Evolutionary conservation across 2,888 invertebrate genomes (phyloP).

Genomic region (Panopea generosa): DNA sequence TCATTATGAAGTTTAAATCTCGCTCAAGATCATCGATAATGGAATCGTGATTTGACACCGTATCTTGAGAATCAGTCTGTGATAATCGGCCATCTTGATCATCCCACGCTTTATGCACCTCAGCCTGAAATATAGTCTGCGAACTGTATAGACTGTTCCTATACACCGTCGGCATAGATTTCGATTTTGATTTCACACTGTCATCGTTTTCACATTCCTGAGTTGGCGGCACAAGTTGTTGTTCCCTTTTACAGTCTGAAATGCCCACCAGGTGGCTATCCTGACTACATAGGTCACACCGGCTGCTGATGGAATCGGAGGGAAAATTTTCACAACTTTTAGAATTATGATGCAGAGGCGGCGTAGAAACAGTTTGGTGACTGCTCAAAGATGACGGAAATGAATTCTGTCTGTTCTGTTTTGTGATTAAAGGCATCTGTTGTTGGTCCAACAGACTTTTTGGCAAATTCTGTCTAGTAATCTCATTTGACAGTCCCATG

Average conservation of each 20-base stretch:
- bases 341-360: conserved; percentile 61
- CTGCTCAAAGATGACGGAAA: conserved; percentile 77
- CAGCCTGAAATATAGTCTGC: conserved; percentile 78
- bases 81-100: conserved; percentile 56
- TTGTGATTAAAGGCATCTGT: conserved; percentile 27
- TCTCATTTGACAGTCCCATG: conserved; percentile 35
- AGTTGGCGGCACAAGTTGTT: conserved; percentile 33
- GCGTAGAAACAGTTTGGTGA: conserved; percentile 62
- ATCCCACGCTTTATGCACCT: conserved; percentile 81
- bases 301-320: conserved; percentile 34
- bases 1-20: conserved; percentile 75
- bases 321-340: conserved; percentile 70
- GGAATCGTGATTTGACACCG: conserved; percentile 61
- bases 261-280: conserved; percentile 54
- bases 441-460: conserved; percentile 30
- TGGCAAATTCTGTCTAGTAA: conserved; percentile 62
- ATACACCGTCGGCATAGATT: conserved; percentile 72
- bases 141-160: conserved; percentile 68
- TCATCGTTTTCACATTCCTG: conserved; percentile 64
- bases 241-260: conserved; percentile 47
- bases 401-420: conserved; percentile 73
- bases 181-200: conserved; percentile 65
- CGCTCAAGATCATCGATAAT: conserved; percentile 70
- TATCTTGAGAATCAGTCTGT: conserved; percentile 66
- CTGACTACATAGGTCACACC: conserved; percentile 67